Base-by-base conservation (phyloP, 2,888 invertebrate species). In the Calameuta idolon region DNA sequence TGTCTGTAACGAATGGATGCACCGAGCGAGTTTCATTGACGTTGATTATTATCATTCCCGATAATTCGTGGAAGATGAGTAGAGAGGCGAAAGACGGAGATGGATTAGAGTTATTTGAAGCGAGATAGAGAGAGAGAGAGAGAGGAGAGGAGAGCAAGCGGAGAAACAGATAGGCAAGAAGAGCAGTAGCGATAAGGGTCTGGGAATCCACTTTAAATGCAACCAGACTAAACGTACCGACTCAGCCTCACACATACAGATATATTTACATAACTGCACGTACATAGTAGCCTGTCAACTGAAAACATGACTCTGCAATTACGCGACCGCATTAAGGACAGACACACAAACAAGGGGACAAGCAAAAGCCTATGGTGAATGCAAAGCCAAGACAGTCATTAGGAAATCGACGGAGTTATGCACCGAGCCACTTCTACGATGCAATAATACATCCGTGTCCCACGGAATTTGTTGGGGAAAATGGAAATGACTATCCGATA, bases 261-360 rank as follows among this genome's bases (percentile, higher is more conserved):
- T 31, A 71, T 33, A n/a, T 35, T 35, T 33, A 71, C n/a, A n/a
- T 71, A 30, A 31, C 12, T 71, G 33, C 71, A 31, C 71, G 71
- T 71, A 71, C 33, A n/a, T 71, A 71, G 31, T 31, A 31, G 71
- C 71, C 30, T 71, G 76, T 68, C 76, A 75, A 73, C 78, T 82
- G 84, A 85, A 85, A 86, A 84, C 87, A 84, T 81, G 84, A 85
- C 86, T 87, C 84, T 81, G 84, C 85, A 86, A 87, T 87, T 87
- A 87, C 84, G 85, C 83, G 87, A 84, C 83, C 85, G 83, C 86
- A 83, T 86, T 86, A 86, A 87, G 85, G 85, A 84, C 86, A 86
- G 87, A 85, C 83, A 84, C 81, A 79, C 81, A 84, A 86, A 86
- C 87, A 85, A 82, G 81, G 84, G 75, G 55, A 80, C 35, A 75